Evolutionary conservation across 2,113 vertebrate genomes (phyloP).

Genomic region (Orthonyx spaldingii): DNA sequence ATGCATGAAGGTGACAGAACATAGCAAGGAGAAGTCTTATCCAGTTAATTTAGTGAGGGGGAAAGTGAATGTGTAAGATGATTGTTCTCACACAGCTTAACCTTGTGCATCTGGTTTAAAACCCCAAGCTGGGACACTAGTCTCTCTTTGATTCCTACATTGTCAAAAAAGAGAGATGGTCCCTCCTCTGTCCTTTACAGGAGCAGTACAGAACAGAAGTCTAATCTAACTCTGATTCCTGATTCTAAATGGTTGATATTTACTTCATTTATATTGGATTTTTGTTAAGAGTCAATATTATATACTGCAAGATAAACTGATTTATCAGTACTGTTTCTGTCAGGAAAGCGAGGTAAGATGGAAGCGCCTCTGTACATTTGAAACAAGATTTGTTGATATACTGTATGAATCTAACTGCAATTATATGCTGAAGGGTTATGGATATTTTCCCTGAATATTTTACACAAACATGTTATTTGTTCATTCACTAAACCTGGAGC

Average conservation of each 20-base stretch:
- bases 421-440: conserved; percentile 20
- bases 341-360: neutral
- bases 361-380: neutral
- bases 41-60: neutral
- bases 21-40: neutral
- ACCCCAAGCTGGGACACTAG: neutral
- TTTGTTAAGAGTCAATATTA: neutral
- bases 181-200: neutral
- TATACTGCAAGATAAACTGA: neutral
- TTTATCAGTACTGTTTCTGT: neutral
- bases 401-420: neutral
- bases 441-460: conserved; percentile 57
- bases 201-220: neutral
- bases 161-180: neutral
- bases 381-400: neutral
- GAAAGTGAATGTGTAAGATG: neutral
- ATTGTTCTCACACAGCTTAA: neutral
- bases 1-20: neutral
- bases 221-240: neutral
- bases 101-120: neutral
- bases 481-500: conserved; percentile 58
- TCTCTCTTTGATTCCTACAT: neutral
- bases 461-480: conserved; percentile 65
- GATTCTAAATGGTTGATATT: neutral
- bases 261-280: neutral